phyloP scores from a whole-genome alignment of 2,888 invertebrate species.

The Apotomis turbidana region DNA sequence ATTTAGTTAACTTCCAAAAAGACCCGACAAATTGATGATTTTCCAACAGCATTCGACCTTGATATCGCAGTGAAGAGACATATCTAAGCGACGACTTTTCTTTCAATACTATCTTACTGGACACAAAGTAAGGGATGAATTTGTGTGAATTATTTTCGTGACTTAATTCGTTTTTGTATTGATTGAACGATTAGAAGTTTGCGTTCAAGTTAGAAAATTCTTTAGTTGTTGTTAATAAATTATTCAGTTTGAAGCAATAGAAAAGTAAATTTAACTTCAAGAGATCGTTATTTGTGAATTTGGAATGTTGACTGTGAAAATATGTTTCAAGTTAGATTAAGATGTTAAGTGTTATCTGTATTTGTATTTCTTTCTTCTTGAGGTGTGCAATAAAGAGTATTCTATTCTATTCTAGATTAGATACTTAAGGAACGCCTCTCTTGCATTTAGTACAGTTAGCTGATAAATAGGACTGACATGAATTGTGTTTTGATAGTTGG shows the following conservation, averaged over 20 bases:
- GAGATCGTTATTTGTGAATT: too few relatives aligned
- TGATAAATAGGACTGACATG: too few relatives aligned
- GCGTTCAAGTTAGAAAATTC: background rate
- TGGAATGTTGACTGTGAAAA: too few relatives aligned
- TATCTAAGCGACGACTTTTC: background rate
- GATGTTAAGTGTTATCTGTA: too few relatives aligned
- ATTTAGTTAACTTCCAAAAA: slow-evolving; percentile 9
- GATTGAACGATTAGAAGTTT: background rate
- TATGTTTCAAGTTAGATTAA: too few relatives aligned
- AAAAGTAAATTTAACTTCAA: background rate
- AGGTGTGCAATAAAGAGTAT: too few relatives aligned
- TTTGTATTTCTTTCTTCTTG: too few relatives aligned
- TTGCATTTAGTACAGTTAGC: too few relatives aligned
- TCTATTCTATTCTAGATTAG: too few relatives aligned
- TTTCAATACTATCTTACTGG: too few relatives aligned
- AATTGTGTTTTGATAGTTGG: too few relatives aligned
- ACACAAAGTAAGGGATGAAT: background rate
- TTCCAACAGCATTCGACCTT: slow-evolving; percentile 5
- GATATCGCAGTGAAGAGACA: background rate
- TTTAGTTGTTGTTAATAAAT: background rate
- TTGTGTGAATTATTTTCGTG: background rate
- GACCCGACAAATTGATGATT: slow-evolving; percentile 10
- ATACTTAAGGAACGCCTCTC: too few relatives aligned
- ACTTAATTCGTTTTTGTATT: background rate
- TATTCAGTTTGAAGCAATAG: background rate